A percentile compares a stretch with the other conserved stretches of the same genome.
These are phyloP conservation scores for Charanyca ferruginea DNA, from an alignment of 2,888 invertebrate genomes.

Conservation along the genomic window DNA sequence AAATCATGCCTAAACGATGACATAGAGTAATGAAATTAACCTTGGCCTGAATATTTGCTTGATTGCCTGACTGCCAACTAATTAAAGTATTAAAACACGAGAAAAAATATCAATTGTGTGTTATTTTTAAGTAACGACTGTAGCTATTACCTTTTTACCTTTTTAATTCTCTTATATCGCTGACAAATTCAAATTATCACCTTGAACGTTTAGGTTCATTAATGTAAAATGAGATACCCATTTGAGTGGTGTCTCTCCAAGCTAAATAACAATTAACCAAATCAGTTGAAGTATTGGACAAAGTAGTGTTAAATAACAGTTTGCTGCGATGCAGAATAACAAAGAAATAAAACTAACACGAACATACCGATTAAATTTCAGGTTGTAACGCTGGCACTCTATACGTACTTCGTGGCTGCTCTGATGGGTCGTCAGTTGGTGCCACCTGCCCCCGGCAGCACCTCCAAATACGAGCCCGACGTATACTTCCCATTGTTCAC, in stretches of 20 bases:
- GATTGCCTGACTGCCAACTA: background rate
- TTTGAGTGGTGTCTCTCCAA: too few relatives aligned
- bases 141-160: too few relatives aligned
- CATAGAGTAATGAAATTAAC: background rate
- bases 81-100: background rate
- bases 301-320: too few relatives aligned
- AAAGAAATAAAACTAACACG: too few relatives aligned
- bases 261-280: too few relatives aligned
- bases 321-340: too few relatives aligned
- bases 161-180: background rate
- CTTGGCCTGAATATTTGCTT: background rate
- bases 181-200: too few relatives aligned
- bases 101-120: background rate
- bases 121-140: background rate
- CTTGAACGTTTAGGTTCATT: too few relatives aligned
- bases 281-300: too few relatives aligned
- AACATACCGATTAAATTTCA: constrained; percentile 87
- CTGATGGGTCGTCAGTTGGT: constrained; percentile 97
- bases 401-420: constrained; percentile 97
- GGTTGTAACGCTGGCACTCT: constrained; percentile 98
- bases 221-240: too few relatives aligned
- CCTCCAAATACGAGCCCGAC: constrained; percentile 92
- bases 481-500: constrained; percentile 98
- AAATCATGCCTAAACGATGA: background rate
- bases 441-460: constrained; percentile 89